Evolutionary conservation across 2,888 invertebrate genomes (phyloP), one percentile per base, ranked within the genome.

Genomic region (Diarsia brunnea): DNA sequence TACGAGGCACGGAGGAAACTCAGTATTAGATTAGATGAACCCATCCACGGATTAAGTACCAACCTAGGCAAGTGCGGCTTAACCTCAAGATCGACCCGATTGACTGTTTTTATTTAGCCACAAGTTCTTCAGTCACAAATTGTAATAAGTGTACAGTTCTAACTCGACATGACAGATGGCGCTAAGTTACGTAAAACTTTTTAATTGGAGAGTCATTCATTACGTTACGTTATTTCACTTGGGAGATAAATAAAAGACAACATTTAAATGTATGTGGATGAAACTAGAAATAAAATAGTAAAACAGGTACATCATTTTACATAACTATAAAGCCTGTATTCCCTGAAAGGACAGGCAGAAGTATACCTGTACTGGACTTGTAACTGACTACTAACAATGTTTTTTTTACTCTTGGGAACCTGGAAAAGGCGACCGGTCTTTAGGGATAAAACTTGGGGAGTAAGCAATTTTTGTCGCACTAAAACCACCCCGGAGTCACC

Each of bases 91-190:
- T 38, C 38, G 7, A 38, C 38, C 38, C 38, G 38, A 38, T 0
- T 38, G 38, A 38, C 38, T 38, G 7, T 38, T 38, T 38, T 38
- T 7, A 38, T 38, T 38, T 38, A 38, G 38, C 38, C 38, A 38
- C 38, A 38, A 38, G 31, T 4, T 31, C 4, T 5, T 38, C 38
- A 38, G 38, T 38, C 38, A 38, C 53, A 61, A 73, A 55, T 31
- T 43, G 14, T 47, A 45, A 75, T 51, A 16, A 63, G 24, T n/a
- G 16, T 24, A 31, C 43, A 53, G 71, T 80, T 69, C 68, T 49
- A 60, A 76, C 49, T 61, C 14, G 53, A 27, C 16, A 49, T 73
- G 78, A 81, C 58, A 81, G 58, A 81, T 78, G 69, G 69, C 69
- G 67, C 45, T 73, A 31, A 31, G 19, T 70, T 60, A 53, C 47